Conservation (phyloP, 1,140 invertebrate genomes). For the Acromyrmex charruanus region DNA sequence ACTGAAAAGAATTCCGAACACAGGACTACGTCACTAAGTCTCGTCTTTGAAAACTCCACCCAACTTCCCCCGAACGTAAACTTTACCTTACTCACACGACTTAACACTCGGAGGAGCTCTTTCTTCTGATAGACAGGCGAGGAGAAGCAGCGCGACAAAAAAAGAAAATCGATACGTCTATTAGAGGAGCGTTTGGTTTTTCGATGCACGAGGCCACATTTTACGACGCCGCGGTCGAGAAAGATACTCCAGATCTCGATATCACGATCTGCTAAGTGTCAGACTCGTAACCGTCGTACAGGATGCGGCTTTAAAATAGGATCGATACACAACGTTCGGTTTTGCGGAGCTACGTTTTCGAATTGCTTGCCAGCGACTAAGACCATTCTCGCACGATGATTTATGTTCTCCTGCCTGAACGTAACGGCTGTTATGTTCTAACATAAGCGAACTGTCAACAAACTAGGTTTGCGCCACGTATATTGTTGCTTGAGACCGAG, state of each 20-base stretch:
- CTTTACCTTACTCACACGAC: not conserved
- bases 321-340: conserved; percentile 51
- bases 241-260: conserved; percentile 36
- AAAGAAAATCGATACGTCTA: conserved; percentile 61
- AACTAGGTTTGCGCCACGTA: not conserved
- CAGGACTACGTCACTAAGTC: not conserved
- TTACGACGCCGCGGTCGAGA: conserved; percentile 2
- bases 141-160: conserved; percentile 21
- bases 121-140: not conserved
- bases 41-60: not conserved
- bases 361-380: not conserved
- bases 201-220: conserved; percentile 18
- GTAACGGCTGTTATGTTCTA: not conserved
- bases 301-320: conserved; percentile 37
- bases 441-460: conserved; percentile 20
- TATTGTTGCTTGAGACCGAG: not conserved
- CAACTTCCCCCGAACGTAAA: not conserved
- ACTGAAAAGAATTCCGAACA: not conserved
- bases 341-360: conserved; percentile 18
- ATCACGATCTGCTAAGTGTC: conserved; percentile 53
- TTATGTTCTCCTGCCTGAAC: conserved; percentile 25
- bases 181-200: conserved; percentile 41
- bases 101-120: conserved; percentile 20
- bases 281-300: conserved; percentile 2
- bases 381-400: conserved; percentile 6